These are phyloP conservation scores for Psittacula echo DNA, from an alignment of 2,797 vertebrate genomes.

Conservation along the genomic window DNA sequence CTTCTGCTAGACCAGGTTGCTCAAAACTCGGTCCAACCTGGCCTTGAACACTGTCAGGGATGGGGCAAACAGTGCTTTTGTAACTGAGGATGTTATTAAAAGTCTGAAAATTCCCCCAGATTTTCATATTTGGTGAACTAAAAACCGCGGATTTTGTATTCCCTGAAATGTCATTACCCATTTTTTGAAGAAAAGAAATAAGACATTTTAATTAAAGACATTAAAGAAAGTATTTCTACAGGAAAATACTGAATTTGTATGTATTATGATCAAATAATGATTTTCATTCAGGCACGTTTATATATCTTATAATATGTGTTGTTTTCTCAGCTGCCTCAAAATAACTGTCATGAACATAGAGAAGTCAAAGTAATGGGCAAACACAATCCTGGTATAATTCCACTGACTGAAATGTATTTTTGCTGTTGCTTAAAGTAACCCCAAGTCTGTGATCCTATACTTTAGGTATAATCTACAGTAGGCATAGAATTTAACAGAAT, in stretches of 20 bases:
- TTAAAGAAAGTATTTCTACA: background rate
- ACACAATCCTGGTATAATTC: background rate
- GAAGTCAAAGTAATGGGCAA: background rate
- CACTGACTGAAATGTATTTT: background rate
- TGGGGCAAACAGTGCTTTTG: background rate
- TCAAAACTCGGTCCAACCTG: background rate
- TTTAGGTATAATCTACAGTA: background rate
- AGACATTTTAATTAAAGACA: background rate
- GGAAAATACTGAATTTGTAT: background rate
- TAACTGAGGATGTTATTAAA: background rate
- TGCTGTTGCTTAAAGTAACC: background rate
- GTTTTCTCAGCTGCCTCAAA: conserved; percentile 26
- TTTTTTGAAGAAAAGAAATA: conserved; percentile 5
- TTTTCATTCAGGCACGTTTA: background rate
- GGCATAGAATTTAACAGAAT: background rate
- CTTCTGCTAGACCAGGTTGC: background rate
- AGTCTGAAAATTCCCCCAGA: background rate
- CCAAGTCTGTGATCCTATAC: background rate
- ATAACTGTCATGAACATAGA: background rate
- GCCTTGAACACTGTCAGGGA: background rate
- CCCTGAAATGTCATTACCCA: background rate
- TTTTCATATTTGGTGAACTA: background rate
- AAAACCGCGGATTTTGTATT: background rate
- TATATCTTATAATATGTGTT: background rate
- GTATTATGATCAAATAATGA: background rate